Percentiles rank a stretch among this genome's conserved stretches.
These are phyloP conservation scores for Urocitellus parryii DNA, from an alignment of 2,113 vertebrate species.

Conservation along the genomic window DNA sequence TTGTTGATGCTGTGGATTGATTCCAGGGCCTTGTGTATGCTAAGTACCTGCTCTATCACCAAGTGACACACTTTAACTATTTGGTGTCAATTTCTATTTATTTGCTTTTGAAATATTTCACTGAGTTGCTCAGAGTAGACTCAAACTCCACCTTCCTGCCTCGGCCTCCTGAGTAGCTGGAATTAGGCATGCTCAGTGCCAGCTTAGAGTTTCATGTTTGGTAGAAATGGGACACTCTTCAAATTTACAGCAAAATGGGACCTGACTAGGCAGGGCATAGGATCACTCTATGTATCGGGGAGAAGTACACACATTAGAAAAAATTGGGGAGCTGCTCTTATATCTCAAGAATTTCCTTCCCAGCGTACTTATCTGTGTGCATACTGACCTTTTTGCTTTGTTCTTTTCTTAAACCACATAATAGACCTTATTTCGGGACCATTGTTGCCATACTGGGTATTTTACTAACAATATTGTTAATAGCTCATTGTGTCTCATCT, in stretches of 20 bases:
- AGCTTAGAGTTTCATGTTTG: neutral
- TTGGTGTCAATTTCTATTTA: neutral
- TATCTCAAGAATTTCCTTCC: neutral
- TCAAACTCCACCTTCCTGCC: neutral
- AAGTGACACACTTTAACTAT: neutral
- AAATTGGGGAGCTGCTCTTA: neutral
- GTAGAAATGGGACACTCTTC: neutral
- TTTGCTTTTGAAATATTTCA: neutral
- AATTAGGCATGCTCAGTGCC: neutral
- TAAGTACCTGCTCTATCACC: rapidly evolving
- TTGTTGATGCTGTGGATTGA: no score
- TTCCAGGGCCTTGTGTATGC: neutral
- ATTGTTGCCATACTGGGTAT: neutral
- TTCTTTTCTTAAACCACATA: neutral
- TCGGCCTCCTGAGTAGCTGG: neutral
- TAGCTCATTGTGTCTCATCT: neutral
- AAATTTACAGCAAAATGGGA: neutral
- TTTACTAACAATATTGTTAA: neutral
- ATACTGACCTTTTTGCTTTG: neutral
- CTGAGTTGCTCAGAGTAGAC: neutral
- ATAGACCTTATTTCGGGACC: neutral
- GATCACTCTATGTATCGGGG: neutral
- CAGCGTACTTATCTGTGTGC: neutral
- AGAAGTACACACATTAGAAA: neutral
- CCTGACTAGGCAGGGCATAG: neutral